Percentiles rank a stretch among this genome's conserved stretches.
phyloP scores from a whole-genome alignment of 2,888 invertebrate species.

The Elegia similella region DNA sequence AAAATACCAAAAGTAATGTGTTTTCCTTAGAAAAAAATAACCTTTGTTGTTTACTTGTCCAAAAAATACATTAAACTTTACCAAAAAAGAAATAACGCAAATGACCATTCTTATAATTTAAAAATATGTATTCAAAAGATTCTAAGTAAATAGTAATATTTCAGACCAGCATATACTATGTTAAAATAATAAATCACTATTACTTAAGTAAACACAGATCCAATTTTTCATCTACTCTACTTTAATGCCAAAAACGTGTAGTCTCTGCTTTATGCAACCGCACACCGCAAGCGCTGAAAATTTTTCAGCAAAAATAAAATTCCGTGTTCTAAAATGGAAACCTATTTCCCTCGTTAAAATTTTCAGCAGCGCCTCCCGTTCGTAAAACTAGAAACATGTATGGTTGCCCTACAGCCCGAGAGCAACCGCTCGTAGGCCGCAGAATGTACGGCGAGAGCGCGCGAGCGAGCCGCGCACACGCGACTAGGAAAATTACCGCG shows the following conservation, averaged over 20 bases:
- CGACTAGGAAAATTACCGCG: conserved; percentile 75
- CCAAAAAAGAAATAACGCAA: no score
- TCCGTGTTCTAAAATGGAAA: conserved; percentile 1
- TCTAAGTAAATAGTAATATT: no score
- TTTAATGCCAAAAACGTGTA: neutral
- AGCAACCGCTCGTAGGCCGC: conserved; percentile 45
- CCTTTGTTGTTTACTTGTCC: no score
- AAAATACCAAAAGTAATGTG: no score
- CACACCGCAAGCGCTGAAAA: neutral
- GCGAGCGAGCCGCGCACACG: conserved; percentile 53
- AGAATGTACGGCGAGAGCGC: conserved; percentile 54
- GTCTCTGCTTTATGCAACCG: neutral
- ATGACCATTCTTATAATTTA: no score
- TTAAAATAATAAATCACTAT: neutral
- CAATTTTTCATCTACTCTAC: neutral
- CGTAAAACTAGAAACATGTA: neutral
- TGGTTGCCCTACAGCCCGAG: conserved; percentile 15
- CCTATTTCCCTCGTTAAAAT: conserved; percentile 6
- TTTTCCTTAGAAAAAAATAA: no score
- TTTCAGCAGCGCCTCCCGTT: conserved; percentile 15
- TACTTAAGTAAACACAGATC: neutral
- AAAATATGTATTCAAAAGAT: no score
- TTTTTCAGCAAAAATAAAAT: neutral
- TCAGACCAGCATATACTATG: no score
- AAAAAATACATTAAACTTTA: no score